Base-by-base conservation (phyloP, 2,888 invertebrate genomes). In the Ethmia dodecea region DNA sequence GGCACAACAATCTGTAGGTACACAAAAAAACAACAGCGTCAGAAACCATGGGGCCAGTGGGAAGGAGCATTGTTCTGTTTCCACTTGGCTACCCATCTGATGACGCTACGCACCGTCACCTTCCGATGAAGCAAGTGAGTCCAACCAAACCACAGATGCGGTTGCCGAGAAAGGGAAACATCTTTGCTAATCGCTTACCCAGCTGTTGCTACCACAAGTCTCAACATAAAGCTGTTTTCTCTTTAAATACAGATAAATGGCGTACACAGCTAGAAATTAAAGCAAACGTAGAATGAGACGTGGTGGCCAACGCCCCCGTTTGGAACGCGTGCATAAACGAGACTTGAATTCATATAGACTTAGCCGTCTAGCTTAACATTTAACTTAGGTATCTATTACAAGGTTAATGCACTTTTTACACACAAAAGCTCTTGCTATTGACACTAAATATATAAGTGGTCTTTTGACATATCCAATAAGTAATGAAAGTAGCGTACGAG, bases 51-150 rank as follows among this genome's bases (percentile, higher is more conserved):
- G 56, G 60, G 58, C 59, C 54, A 46, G 52, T 41, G 42, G 45
- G 45, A 49, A 49, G 51, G 51, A 39, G 52, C 63, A 68, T 72
- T 72, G 71, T 71, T 74, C 64, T 55, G 63, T 72, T 81, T 77
- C 72, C 79, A 75, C 66, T 62, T 62, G 71, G 78, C 59, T 62
- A 67, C 46, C 53, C 60, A 71, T 65, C 71, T 66, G 75, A 75
- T 80, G 69, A 78, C 72, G 76, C 71, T 77, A 83, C 68, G 76
- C 77, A 43, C 54, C 67, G 71, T 65, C 75, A 73, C 71, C 66
- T 72, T 60, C 60, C 60, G 56, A 57, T 62, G 64, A 56, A 56
- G 52, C 69, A 73, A 71, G 69, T 66, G 60, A 59, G 34, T 20
- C 38, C 43, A 41, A 33, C 38, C 8, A 30, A 14, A 33, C 33